Base-by-base conservation (phyloP, 2,888 invertebrate species). In the Cepaea hortensis region DNA sequence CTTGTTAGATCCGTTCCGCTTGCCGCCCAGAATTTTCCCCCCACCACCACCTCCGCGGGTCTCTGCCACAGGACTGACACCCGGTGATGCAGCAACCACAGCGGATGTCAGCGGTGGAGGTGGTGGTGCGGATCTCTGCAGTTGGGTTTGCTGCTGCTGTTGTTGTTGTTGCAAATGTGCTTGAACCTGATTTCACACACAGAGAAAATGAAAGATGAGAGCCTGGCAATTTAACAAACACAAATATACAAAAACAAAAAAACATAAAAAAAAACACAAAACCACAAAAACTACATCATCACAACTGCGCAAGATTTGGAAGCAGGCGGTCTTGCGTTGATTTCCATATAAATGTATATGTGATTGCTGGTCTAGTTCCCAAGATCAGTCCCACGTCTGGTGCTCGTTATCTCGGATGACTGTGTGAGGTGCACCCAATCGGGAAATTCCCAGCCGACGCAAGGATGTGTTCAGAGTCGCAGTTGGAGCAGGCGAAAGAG, bases 81-180 rank as follows among this genome's bases (percentile, higher is more conserved):
- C 65, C 2, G 76, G 72, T 61, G 86, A 15, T 46, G 77, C 55
- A n/a, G 83, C 46, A 7, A 23, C n/a, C 46, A 68, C 77, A n/a
- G 72, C 46, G 35, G 83, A 13, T 62, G 84, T 48, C 72, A 55
- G 20, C 9, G 87, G 79, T 80, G 87, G 83, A 80, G 83, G 77
- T 65, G 85, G 85, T 75, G 88, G 77, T 48, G 84, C 20, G 72
- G 76, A n/a, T 79, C 89, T 90, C 62, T 79, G 84, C 76, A 77
- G 77, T 23, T 88, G 87, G 84, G 90, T 91, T 18, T 90, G 90
- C 23, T 90, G 87, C 81, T 91, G 90, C 81, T 90, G 89, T 77
- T 93, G 92, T 50, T 92, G 92, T 80, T 93, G 93, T 82, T 92
- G 92, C 83, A 91, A 88, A 77, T 91, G 91, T 82, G 91, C 91